Evolutionary conservation across 2,888 invertebrate genomes (phyloP).

Genomic region (Epinotia brunnichana): DNA sequence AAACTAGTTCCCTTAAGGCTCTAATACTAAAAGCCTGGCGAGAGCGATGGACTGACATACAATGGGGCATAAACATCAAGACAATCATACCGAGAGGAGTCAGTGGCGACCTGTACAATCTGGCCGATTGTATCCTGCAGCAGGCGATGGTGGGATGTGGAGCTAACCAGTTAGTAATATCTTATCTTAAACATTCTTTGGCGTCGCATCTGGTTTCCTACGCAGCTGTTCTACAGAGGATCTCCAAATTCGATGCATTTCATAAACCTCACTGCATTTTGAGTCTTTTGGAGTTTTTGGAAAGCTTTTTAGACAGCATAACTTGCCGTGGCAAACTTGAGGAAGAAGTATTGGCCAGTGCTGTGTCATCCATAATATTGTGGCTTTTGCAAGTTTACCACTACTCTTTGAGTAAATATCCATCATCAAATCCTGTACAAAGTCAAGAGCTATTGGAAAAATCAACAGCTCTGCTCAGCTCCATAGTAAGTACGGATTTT

Average conservation of each 20-base stretch:
- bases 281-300: constrained; percentile 93
- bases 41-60: constrained; percentile 97
- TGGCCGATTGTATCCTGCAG: constrained; percentile 96
- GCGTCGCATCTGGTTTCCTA: constrained; percentile 96
- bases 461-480: constrained; percentile 86
- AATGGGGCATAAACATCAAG: constrained; percentile 98
- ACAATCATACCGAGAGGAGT: constrained; percentile 95
- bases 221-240: constrained; percentile 93
- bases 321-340: constrained; percentile 92
- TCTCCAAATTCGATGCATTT: constrained; percentile 94
- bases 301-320: constrained; percentile 85
- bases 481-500: constrained; percentile 88
- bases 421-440: constrained; percentile 77
- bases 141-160: constrained; percentile 97
- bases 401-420: constrained; percentile 77
- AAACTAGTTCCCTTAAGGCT: constrained; percentile 91
- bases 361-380: constrained; percentile 90
- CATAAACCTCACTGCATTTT: constrained; percentile 94
- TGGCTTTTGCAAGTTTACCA: constrained; percentile 92
- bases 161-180: constrained; percentile 94
- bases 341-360: constrained; percentile 92
- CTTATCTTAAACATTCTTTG: constrained; percentile 95
- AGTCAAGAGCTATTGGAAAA: constrained; percentile 87
- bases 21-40: constrained; percentile 94
- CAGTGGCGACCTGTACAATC: constrained; percentile 95